These are phyloP conservation scores for Pitangus sulphuratus DNA, from an alignment of 2,797 vertebrate species.

Conservation along the genomic window DNA sequence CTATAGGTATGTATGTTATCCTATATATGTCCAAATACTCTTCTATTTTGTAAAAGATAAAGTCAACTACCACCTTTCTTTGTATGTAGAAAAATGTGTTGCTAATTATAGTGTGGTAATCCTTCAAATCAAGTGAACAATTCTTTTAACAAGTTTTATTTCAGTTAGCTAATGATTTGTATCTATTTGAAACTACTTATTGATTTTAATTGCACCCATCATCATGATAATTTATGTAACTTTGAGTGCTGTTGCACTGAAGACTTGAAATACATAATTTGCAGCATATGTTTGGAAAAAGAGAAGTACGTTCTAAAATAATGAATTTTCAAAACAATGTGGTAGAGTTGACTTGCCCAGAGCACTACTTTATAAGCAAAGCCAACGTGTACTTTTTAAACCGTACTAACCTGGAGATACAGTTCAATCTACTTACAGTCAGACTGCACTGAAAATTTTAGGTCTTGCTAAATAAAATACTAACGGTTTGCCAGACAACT, in stretches of 20 bases:
- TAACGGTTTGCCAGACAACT: neutral
- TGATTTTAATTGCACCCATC: slow-evolving; percentile 54
- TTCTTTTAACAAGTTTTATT: slow-evolving; percentile 32
- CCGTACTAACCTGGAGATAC: neutral
- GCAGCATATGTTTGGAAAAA: neutral
- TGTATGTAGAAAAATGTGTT: neutral
- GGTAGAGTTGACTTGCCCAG: neutral
- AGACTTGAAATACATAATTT: slow-evolving; percentile 19
- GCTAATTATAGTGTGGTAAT: neutral
- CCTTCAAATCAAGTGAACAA: neutral
- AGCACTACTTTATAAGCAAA: neutral
- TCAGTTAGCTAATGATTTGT: slow-evolving; percentile 34
- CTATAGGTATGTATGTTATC: neutral
- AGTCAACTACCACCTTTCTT: neutral
- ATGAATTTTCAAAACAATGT: neutral
- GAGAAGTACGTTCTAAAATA: neutral
- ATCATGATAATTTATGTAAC: slow-evolving; percentile 11
- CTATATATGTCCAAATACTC: neutral
- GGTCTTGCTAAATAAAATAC: neutral
- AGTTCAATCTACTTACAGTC: neutral
- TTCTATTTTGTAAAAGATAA: neutral
- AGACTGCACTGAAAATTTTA: neutral
- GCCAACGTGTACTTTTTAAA: neutral
- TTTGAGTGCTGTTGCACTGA: neutral
- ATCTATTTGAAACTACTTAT: neutral